Evolutionary conservation across 2,888 invertebrate species (phyloP).

Genomic region (Bellardia bayeri): DNA sequence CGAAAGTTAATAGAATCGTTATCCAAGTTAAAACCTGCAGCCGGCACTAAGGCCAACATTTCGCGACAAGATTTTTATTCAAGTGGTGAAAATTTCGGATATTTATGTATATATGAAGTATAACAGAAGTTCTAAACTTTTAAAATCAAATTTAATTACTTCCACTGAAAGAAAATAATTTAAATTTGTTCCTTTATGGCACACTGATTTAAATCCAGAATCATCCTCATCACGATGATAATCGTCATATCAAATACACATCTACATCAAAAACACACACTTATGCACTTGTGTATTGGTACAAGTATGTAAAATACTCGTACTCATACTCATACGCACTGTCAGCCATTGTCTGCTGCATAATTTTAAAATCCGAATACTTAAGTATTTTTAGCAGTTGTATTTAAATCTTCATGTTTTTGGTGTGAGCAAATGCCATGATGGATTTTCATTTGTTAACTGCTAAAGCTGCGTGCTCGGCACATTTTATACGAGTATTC

Average conservation of each 20-base stretch:
- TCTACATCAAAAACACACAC: neutral
- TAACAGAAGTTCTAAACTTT: no score
- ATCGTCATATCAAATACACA: constrained; percentile 7
- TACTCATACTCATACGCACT: constrained; percentile 57
- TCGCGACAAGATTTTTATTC: no score
- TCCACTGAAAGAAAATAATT: constrained; percentile 1
- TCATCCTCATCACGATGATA: constrained; percentile 15
- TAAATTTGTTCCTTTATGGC: neutral
- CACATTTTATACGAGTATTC: constrained; percentile 42
- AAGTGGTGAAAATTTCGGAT: no score
- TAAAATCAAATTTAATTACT: constrained; percentile 23
- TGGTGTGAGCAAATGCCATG: constrained; percentile 66
- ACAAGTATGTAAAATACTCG: neutral
- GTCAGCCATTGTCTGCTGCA: constrained; percentile 53
- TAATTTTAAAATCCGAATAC: constrained; percentile 66
- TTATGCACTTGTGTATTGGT: neutral
- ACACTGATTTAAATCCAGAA: constrained; percentile 26
- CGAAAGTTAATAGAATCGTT: no score
- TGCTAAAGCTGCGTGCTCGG: constrained; percentile 66
- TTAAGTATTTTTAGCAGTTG: constrained; percentile 63
- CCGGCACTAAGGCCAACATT: no score
- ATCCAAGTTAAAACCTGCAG: no score
- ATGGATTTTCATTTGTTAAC: constrained; percentile 70
- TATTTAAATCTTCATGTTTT: constrained; percentile 61
- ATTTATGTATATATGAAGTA: no score